These are phyloP conservation scores for Aphidius colemani DNA, from an alignment of 2,888 invertebrate genomes.

Conservation along the genomic window DNA sequence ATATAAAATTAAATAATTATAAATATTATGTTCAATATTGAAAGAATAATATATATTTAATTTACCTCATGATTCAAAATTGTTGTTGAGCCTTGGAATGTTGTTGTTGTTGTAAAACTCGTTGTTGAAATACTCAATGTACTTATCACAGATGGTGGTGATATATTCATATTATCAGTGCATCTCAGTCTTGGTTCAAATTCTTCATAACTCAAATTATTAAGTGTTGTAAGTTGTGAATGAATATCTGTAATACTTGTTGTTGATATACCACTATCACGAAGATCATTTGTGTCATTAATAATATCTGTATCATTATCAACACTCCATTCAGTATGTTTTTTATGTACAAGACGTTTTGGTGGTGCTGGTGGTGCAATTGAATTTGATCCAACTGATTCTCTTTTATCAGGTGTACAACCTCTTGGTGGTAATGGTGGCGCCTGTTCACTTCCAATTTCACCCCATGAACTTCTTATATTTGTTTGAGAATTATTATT, in stretches of 20 bases:
- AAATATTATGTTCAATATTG: no score
- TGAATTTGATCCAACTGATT: constrained; percentile 53
- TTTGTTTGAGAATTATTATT: constrained; percentile 55
- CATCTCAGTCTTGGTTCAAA: constrained; percentile 57
- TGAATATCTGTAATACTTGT: constrained; percentile 58
- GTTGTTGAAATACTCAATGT: constrained; percentile 50
- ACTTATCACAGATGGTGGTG: constrained; percentile 55
- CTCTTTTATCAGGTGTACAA: constrained; percentile 68
- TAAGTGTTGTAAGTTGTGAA: constrained; percentile 55
- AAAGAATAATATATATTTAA: no score
- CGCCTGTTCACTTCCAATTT: constrained; percentile 68
- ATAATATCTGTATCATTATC: constrained; percentile 49
- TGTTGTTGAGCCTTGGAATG: constrained; percentile 51
- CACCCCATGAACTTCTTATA: constrained; percentile 66
- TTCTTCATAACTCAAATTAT: constrained; percentile 60
- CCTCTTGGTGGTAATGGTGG: constrained; percentile 79
- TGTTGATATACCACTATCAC: constrained; percentile 64
- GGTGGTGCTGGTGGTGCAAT: constrained; percentile 62
- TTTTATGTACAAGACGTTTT: constrained; percentile 55
- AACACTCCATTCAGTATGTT: constrained; percentile 52
- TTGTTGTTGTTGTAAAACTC: constrained; percentile 45
- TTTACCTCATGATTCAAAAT: constrained; percentile 51
- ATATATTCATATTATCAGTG: constrained; percentile 59
- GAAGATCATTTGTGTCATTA: constrained; percentile 58
- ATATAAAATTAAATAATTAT: no score